Base-by-base conservation (phyloP, 1,140 invertebrate species). In the Diorhabda elongata region DNA sequence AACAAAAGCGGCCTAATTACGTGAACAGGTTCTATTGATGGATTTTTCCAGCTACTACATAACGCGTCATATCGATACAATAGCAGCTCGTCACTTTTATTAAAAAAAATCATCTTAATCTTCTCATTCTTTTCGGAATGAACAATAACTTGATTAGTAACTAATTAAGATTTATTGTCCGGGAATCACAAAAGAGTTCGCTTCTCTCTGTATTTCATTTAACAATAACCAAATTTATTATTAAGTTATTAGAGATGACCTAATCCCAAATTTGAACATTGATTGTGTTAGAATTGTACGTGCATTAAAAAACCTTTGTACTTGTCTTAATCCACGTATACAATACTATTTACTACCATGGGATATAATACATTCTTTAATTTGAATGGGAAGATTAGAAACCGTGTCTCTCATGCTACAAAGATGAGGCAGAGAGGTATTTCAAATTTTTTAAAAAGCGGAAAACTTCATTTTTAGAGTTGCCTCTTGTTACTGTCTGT, bases 331-430 rank as follows among this genome's bases (percentile, higher is more conserved):
- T 67, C 65, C 64, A 11, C 41, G 44, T 58, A 67, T 60, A 67
- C 58, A 67, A 67, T 67, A 43, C 42, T 6, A 60, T 59, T 44
- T 42, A 44, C 65, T 67, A 11, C 65, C 58, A 11, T 43, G 58
- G 42, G 68, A 68, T 67, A 76, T 75, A 76, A 76, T 75, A 67
- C 66, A 60, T 72, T 72, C 72, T 71, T 70, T 74, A 75, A 73
- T 75, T 74, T 76, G 66, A 76, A 76, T 76, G 70, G 71, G 70
- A 69, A 75, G 75, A 76, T 76, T 76, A 76, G 75, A 76, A 75
- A 69, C 72, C 58, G 70, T 69, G 69, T 42, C 67, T 63, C 47
- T 41, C 44, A 65, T 69, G 72, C 65, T 67, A 73, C 69, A 74
- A 72, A 26, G 26, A 26, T 26, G 26, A 26, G 0, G 26, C 26